Evolutionary conservation across 23 tunicate species (phyloP).

Genomic region (Phallusia fumigata): DNA sequence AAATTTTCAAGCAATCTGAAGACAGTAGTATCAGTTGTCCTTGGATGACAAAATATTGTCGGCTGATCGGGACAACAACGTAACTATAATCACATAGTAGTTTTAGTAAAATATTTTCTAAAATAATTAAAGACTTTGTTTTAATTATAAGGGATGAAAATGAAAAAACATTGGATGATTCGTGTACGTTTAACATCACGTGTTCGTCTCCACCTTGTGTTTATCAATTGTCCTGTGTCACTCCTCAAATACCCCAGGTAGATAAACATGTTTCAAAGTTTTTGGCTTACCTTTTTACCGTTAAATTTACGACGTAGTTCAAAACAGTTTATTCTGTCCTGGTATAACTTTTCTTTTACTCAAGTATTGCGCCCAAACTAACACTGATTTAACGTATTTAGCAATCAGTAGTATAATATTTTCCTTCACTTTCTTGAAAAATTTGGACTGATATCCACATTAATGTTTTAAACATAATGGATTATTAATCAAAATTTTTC

Average conservation of each 20-base stretch:
- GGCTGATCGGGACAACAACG: background rate
- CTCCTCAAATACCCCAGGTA: constrained; percentile 1
- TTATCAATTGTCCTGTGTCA: background rate
- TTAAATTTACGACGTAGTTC: too few species aligned
- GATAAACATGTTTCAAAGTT: background rate
- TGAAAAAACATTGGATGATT: background rate
- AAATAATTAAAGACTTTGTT: background rate
- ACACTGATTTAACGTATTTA: too few species aligned
- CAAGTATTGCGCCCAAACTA: too few species aligned
- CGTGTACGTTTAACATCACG: background rate
- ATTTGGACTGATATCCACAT: too few species aligned
- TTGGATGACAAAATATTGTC: background rate
- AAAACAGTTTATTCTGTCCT: too few species aligned
- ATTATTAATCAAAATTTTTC: too few species aligned
- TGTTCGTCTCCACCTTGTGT: background rate
- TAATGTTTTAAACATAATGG: too few species aligned
- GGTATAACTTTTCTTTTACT: too few species aligned
- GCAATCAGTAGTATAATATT: too few species aligned
- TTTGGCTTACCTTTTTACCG: too few species aligned
- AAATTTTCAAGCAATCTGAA: background rate
- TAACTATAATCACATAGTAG: background rate
- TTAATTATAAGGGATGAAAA: too few species aligned
- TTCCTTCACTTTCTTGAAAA: too few species aligned
- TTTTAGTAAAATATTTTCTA: background rate
- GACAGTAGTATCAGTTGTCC: background rate